These are phyloP conservation scores for sheep (Ovis aries) DNA, from an alignment of 2,113 vertebrate species.

Conservation along the genomic window DNA sequence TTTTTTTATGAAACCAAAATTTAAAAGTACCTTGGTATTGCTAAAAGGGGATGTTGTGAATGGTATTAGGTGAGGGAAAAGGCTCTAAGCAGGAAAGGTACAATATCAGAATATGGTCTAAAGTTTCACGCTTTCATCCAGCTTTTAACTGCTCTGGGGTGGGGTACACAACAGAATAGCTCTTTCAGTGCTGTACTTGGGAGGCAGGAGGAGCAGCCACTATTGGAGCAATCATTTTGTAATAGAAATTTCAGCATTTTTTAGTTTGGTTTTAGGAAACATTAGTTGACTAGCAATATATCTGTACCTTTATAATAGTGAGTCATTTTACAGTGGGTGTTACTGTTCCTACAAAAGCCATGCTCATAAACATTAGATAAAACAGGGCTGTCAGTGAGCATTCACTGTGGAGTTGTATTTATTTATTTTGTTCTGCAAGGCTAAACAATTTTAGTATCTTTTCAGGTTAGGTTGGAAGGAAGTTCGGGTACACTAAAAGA, in stretches of 20 bases:
- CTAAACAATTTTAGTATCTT: background rate
- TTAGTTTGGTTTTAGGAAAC: constrained; percentile 31
- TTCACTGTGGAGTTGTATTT: constrained; percentile 20
- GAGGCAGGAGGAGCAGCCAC: background rate
- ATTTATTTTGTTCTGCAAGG: constrained; percentile 25
- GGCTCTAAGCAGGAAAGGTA: background rate
- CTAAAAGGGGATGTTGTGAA: background rate
- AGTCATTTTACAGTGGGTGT: background rate
- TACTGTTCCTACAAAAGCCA: constrained; percentile 4
- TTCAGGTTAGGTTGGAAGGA: background rate
- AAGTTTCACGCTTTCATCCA: background rate
- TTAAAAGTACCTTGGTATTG: constrained; percentile 29
- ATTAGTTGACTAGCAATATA: constrained; percentile 17
- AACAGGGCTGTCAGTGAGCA: background rate
- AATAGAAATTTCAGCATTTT: constrained; percentile 17
- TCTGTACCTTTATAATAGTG: constrained; percentile 34
- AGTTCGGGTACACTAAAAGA: background rate
- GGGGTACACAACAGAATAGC: background rate
- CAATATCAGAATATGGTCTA: background rate
- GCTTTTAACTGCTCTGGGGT: background rate
- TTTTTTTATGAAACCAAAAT: constrained; percentile 46
- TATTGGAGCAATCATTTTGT: background rate
- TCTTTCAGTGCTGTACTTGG: background rate
- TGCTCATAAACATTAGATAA: constrained; percentile 27
- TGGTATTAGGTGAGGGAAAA: background rate